phyloP scores from a whole-genome alignment of 2,113 vertebrate genomes.

The Paraplagusia blochii region DNA sequence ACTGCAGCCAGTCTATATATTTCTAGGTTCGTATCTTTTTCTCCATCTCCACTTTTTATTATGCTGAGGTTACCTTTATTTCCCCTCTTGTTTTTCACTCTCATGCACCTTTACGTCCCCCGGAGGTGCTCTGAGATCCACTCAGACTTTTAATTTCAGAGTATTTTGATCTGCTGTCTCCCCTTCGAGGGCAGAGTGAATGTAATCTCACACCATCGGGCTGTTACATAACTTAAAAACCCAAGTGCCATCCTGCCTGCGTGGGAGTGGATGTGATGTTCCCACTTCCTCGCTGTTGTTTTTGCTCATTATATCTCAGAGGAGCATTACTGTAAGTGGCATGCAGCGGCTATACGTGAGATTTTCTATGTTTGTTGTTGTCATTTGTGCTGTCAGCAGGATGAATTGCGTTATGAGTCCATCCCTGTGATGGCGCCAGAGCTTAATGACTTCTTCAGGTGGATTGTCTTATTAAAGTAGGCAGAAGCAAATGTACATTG shows the following conservation, averaged over 20 bases:
- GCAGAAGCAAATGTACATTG: conserved; percentile 26
- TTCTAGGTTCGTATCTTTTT: no score
- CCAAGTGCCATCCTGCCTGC: conserved; percentile 65
- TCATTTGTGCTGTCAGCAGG: neutral
- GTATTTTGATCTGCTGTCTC: conserved; percentile 31
- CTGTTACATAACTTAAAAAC: conserved; percentile 68
- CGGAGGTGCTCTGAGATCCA: conserved; percentile 22
- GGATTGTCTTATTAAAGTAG: conserved; percentile 28
- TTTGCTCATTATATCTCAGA: conserved; percentile 52
- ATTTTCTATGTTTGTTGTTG: neutral
- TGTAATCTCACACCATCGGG: conserved; percentile 56
- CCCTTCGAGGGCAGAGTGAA: conserved; percentile 45
- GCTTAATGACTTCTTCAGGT: conserved; percentile 19
- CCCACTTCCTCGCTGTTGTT: conserved; percentile 67
- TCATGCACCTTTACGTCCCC: neutral
- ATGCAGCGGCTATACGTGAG: conserved; percentile 35
- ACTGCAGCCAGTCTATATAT: no score
- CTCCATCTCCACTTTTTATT: no score
- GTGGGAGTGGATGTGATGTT: conserved; percentile 68
- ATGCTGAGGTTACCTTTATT: neutral
- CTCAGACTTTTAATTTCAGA: conserved; percentile 35
- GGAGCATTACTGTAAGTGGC: conserved; percentile 46
- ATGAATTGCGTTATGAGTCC: conserved; percentile 2
- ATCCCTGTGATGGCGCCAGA: conserved; percentile 15
- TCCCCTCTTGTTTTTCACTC: neutral